Conservation (phyloP, 2,888 invertebrate species). For the Synanthedon myopaeformis region DNA sequence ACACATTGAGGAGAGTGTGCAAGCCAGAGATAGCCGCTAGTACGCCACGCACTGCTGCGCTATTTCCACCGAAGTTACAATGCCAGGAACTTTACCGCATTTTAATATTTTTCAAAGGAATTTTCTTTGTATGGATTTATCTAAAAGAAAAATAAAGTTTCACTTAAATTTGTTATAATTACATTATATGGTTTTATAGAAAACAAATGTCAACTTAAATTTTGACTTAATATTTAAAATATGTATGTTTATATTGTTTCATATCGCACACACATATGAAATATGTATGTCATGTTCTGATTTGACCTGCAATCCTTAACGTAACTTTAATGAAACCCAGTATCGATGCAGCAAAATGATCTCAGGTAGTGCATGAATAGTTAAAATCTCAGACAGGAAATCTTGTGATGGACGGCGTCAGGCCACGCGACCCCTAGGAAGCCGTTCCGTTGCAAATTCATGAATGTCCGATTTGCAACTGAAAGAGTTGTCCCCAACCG, state of each 20-base stretch:
- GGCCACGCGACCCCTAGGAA: conserved; percentile 8
- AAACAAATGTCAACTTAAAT: too few relatives aligned
- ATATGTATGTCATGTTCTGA: too few relatives aligned
- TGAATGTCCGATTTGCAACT: conserved; percentile 16
- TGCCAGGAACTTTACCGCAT: too few relatives aligned
- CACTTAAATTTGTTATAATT: too few relatives aligned
- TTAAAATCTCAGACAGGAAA: conserved; percentile 12
- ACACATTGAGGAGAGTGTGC: conserved; percentile 17
- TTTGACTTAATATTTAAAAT: too few relatives aligned
- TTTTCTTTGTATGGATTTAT: too few relatives aligned
- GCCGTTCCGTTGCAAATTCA: conserved; percentile 12
- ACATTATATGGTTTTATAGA: too few relatives aligned
- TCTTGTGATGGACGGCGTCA: conserved; percentile 12
- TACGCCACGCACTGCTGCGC: conserved; percentile 19
- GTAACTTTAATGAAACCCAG: not conserved
- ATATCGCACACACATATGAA: too few relatives aligned
- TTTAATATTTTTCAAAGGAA: too few relatives aligned
- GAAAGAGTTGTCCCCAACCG: conserved; percentile 11
- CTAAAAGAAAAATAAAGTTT: too few relatives aligned
- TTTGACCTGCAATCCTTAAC: too few relatives aligned
- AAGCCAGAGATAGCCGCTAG: conserved; percentile 27
- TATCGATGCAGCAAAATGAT: not conserved
- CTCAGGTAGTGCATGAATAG: conserved; percentile 13
- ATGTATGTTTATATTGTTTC: too few relatives aligned
- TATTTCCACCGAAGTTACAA: conserved; percentile 4